Evolutionary conservation across 2,888 invertebrate species (phyloP).

Genomic region (Stenchaetothrips biformis): DNA sequence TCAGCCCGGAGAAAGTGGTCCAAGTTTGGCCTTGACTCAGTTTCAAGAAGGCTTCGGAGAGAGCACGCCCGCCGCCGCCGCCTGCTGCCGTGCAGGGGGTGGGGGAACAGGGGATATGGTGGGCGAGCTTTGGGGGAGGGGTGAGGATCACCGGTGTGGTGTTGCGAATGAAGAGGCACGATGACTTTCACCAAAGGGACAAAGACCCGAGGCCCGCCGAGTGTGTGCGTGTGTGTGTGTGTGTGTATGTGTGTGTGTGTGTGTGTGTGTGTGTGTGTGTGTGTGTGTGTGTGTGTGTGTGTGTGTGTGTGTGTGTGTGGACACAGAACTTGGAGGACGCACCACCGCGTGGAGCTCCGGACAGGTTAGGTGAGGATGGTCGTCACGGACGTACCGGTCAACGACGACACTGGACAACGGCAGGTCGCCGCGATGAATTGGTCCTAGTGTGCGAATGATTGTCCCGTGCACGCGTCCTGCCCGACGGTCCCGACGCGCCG

Average conservation of each 20-base stretch:
- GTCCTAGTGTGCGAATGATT: too few relatives aligned
- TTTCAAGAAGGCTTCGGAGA: slow-evolving; percentile 18
- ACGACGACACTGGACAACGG: too few relatives aligned
- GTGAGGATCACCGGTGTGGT: neutral
- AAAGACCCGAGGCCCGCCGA: neutral
- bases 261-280: neutral
- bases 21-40: slow-evolving; percentile 22
- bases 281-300: neutral
- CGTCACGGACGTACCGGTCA: too few relatives aligned
- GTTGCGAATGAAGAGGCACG: slow-evolving; percentile 24
- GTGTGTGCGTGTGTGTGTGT: neutral
- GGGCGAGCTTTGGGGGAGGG: neutral
- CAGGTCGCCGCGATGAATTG: too few relatives aligned
- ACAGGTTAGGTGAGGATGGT: too few relatives aligned
- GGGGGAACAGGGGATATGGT: neutral
- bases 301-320: too few relatives aligned
- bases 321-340: neutral
- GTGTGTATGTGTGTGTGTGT: neutral
- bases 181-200: slow-evolving; percentile 23
- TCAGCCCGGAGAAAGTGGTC: slow-evolving; percentile 20
- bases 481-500: too few relatives aligned
- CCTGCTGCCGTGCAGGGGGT: neutral
- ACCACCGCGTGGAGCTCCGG: too few relatives aligned
- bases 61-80: neutral
- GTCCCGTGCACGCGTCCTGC: too few relatives aligned